Percentiles rank a stretch among this genome's conserved stretches.
Conservation (phyloP, 2,797 vertebrate species). For the Ataeniobius toweri region DNA sequence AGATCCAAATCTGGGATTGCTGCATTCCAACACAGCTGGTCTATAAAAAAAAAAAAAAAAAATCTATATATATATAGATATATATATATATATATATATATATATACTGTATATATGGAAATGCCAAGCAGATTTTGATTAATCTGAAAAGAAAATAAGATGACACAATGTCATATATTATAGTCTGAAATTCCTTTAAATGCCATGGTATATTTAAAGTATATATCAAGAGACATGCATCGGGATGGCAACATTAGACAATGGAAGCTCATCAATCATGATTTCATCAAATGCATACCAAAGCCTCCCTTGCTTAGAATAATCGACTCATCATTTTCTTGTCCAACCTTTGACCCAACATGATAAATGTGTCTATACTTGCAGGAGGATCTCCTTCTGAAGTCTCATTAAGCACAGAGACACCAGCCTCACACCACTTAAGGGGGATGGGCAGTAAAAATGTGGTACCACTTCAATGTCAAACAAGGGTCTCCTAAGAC, state of each 20-base stretch:
- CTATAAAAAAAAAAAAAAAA: rapidly evolving
- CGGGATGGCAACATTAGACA: background rate
- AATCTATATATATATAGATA: background rate
- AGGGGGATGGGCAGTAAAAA: slow-evolving; percentile 58
- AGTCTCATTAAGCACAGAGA: slow-evolving; percentile 63
- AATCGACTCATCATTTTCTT: slow-evolving; percentile 63
- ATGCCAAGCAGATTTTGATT: background rate
- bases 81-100: background rate
- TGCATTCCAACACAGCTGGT: slow-evolving; percentile 7
- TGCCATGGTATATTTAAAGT: background rate
- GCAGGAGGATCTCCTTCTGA: slow-evolving; percentile 41
- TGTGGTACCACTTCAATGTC: slow-evolving; percentile 48
- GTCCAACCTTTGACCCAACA: slow-evolving; percentile 58
- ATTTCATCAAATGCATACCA: slow-evolving; percentile 17
- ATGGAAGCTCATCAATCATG: slow-evolving; percentile 9
- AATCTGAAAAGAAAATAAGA: background rate
- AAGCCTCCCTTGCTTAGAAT: slow-evolving; percentile 37
- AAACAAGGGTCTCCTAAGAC: slow-evolving; percentile 24
- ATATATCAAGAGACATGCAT: background rate
- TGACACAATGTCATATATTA: background rate
- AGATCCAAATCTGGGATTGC: background rate
- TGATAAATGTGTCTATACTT: slow-evolving; percentile 70
- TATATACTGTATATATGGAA: background rate
- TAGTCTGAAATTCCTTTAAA: background rate
- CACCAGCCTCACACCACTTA: slow-evolving; percentile 41